phyloP scores from a whole-genome alignment of 2,797 vertebrate genomes.

The Diceros bicornis region DNA sequence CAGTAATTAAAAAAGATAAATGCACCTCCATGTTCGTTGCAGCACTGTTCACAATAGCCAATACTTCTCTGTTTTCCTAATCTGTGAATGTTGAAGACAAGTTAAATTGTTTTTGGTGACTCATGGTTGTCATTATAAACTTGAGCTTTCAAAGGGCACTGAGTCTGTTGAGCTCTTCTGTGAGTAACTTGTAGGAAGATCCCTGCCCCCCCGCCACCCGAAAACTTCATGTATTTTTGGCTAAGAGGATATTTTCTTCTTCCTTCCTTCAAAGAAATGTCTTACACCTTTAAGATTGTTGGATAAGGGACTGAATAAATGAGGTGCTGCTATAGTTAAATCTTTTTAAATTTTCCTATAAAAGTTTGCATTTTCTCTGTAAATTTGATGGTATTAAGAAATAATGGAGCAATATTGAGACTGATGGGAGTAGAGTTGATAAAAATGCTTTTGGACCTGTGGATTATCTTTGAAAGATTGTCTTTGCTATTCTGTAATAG shows the following conservation, averaged over 20 bases:
- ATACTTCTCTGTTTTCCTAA: background rate
- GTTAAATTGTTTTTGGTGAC: background rate
- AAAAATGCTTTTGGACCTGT: background rate
- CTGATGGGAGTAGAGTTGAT: background rate
- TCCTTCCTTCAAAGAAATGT: background rate
- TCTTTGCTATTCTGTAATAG: conserved; percentile 28
- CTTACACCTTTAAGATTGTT: background rate
- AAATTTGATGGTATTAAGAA: conserved; percentile 16
- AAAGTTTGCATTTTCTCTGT: background rate
- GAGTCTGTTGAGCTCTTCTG: background rate
- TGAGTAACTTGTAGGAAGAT: background rate
- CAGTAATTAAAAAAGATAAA: too few relatives aligned
- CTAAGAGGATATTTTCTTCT: conserved; percentile 3
- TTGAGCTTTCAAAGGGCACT: background rate
- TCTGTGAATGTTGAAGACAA: background rate
- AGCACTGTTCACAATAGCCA: too few relatives aligned
- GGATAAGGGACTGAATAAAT: background rate
- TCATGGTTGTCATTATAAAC: background rate
- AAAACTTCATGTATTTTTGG: background rate
- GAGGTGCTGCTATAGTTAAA: background rate
- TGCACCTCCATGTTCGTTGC: too few relatives aligned
- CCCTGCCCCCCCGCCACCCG: too few relatives aligned
- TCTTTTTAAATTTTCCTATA: background rate
- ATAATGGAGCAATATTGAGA: background rate
- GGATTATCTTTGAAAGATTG: conserved; percentile 34